A percentile compares a stretch with the other conserved stretches of the same genome.
Evolutionary conservation across 2,888 invertebrate genomes (phyloP).

Genomic region (Stramonita haemastoma): DNA sequence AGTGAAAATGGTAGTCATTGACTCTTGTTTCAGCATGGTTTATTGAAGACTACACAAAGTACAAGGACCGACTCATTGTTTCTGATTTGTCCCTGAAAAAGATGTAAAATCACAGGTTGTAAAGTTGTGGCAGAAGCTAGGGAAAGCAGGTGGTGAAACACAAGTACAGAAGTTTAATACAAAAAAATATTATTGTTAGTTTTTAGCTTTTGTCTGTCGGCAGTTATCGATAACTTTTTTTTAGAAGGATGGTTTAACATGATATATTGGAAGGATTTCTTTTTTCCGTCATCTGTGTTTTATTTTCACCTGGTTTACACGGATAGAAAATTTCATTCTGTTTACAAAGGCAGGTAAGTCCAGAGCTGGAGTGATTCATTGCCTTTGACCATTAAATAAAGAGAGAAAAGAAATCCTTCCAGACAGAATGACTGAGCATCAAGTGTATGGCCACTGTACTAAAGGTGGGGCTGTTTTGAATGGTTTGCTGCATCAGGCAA

Average conservation of each 20-base stretch:
- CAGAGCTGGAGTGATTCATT: not conserved
- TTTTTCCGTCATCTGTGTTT: not conserved
- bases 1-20: not conserved
- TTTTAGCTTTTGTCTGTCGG: not conserved
- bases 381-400: not conserved
- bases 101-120: not conserved
- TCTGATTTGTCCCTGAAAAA: no score
- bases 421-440: not conserved
- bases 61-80: no score
- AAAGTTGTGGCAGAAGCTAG: not conserved
- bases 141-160: not conserved
- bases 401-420: constrained; percentile 14
- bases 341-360: no score
- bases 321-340: no score
- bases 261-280: constrained; percentile 29
- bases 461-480: constrained; percentile 30
- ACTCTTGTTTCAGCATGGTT: not conserved
- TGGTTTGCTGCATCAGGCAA: constrained; percentile 81
- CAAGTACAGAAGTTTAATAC: no score
- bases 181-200: no score
- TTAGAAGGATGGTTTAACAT: not conserved
- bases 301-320: not conserved
- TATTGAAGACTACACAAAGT: not conserved
- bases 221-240: not conserved
- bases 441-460: not conserved